These are phyloP conservation scores for Phalloptychus januarius DNA, from an alignment of 2,797 vertebrate species.

Conservation along the genomic window DNA sequence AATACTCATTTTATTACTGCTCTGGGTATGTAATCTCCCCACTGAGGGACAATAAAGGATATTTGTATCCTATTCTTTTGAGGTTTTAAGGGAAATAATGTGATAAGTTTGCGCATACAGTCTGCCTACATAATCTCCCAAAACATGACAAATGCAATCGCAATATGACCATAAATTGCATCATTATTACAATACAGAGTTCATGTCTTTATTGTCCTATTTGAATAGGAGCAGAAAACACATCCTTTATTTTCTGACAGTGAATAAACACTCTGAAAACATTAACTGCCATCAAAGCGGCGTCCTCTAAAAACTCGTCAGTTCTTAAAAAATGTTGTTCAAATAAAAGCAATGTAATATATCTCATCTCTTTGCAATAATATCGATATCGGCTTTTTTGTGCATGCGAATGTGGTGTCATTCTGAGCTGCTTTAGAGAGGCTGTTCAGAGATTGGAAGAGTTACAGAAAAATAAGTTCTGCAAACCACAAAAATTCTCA, in stretches of 20 bases:
- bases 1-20: background rate
- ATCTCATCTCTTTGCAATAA: background rate
- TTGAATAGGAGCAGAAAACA: slow-evolving; percentile 23
- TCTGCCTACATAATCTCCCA: background rate
- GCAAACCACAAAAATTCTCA: no score
- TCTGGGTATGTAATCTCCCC: background rate
- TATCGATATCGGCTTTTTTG: no score
- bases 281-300: slow-evolving; percentile 10
- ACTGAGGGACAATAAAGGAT: background rate
- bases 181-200: slow-evolving; percentile 11
- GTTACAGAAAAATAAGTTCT: background rate
- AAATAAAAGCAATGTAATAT: background rate
- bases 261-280: slow-evolving; percentile 26
- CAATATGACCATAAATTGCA: slow-evolving; percentile 5
- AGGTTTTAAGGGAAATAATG: background rate
- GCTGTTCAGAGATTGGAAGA: background rate
- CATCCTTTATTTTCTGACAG: slow-evolving; percentile 13
- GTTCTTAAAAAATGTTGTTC: background rate
- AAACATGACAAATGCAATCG: slow-evolving; percentile 22
- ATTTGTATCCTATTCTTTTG: background rate
- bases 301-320: slow-evolving; percentile 22
- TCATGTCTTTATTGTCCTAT: slow-evolving; percentile 31
- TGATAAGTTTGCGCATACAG: slow-evolving; percentile 9
- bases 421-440: no score
- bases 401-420: no score